These are phyloP conservation scores for Ochropleura leucogaster DNA, from an alignment of 2,888 invertebrate species.

Conservation along the genomic window DNA sequence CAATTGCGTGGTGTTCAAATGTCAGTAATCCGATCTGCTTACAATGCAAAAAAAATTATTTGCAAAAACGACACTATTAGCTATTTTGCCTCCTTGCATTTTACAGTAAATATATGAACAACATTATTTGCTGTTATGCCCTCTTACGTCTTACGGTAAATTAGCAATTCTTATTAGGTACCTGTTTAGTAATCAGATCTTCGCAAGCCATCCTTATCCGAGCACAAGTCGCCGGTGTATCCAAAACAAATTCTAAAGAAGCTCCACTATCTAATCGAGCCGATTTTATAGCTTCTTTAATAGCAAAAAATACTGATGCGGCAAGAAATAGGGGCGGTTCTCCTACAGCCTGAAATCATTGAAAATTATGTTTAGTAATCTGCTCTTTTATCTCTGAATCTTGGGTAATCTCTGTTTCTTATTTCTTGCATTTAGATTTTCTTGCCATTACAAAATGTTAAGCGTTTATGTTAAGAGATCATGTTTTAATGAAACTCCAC, in stretches of 20 bases:
- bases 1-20: not conserved
- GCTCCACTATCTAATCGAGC: slow-evolving; percentile 93
- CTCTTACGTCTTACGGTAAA: not conserved
- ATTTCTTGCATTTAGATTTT: not conserved
- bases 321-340: slow-evolving; percentile 98
- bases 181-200: slow-evolving; percentile 95
- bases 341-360: slow-evolving; percentile 94
- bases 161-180: slow-evolving; percentile 75
- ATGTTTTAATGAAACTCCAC: not conserved
- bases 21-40: not conserved
- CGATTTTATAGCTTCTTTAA: slow-evolving; percentile 95
- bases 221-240: slow-evolving; percentile 96
- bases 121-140: not conserved
- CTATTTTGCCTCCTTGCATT: not conserved
- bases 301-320: slow-evolving; percentile 96
- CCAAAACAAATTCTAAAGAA: slow-evolving; percentile 90
- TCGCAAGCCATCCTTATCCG: slow-evolving; percentile 97
- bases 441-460: not conserved
- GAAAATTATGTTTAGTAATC: not conserved
- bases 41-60: not conserved
- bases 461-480: not conserved
- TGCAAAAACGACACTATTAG: not conserved
- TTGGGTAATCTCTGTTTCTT: not conserved
- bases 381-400: not conserved
- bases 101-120: not conserved